Conservation (phyloP, 2,888 invertebrate species). For the Eutolmus rufibarbis region DNA sequence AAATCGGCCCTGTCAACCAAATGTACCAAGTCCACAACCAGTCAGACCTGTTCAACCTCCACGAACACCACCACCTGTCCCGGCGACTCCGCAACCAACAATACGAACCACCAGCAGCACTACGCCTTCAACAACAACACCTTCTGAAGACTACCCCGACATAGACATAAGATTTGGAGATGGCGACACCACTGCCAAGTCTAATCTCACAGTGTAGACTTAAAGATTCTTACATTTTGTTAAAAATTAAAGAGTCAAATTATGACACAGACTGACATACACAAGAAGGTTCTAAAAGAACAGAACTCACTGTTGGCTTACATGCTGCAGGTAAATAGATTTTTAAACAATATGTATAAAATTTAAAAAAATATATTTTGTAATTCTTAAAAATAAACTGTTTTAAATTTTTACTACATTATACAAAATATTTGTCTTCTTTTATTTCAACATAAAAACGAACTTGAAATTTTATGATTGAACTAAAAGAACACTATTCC, state of each 20-base stretch:
- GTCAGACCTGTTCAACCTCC: not conserved
- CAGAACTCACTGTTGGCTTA: not conserved
- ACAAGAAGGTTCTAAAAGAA: not conserved
- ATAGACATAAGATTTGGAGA: constrained; percentile 22
- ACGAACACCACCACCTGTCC: not conserved
- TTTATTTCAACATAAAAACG: too few species aligned
- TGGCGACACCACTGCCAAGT: not conserved
- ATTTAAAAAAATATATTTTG: not conserved
- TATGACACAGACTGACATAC: not conserved
- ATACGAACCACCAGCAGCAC: not conserved
- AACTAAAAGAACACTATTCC: too few species aligned
- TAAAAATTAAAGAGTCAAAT: not conserved
- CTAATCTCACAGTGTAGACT: not conserved
- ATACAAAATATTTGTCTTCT: too few species aligned
- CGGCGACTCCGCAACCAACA: not conserved
- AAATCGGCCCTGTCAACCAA: not conserved
- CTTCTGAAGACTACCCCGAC: not conserved
- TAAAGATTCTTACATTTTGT: not conserved
- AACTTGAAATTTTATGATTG: too few species aligned
- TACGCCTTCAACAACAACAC: not conserved
- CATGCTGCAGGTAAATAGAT: not conserved
- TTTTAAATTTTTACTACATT: not conserved
- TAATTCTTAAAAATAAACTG: not conserved
- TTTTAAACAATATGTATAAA: not conserved
- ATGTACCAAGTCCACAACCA: not conserved